A percentile compares a stretch with the other conserved stretches of the same genome.
Conservation (phyloP, 2,888 invertebrate genomes). For the Scaptomyza cyrtandrae region DNA sequence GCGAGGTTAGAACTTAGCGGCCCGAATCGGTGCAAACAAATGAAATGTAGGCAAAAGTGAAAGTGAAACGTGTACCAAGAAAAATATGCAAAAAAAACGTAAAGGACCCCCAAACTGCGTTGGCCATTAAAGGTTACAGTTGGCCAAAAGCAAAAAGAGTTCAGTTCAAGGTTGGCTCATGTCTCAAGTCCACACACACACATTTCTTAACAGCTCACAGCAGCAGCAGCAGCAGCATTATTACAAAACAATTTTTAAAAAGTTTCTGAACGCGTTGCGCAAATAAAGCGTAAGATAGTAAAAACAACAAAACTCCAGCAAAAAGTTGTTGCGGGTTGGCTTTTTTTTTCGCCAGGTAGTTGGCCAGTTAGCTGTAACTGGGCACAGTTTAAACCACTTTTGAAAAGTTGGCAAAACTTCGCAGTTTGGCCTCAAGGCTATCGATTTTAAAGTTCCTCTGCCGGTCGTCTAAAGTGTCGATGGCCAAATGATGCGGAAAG, state of each 20-base stretch:
- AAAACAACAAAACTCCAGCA: conserved; percentile 12
- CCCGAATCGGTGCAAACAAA: background rate
- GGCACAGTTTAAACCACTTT: conserved; percentile 21
- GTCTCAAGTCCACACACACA: background rate
- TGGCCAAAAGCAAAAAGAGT: conserved; percentile 4
- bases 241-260: conserved; percentile 48
- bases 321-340: too few species aligned
- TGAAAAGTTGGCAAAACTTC: conserved; percentile 26
- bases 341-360: background rate
- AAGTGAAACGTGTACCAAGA: conserved; percentile 33
- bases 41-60: conserved; percentile 3
- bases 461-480: background rate
- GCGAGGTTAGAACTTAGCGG: conserved; percentile 10
- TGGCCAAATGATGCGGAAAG: background rate
- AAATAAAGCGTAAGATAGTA: conserved; percentile 34
- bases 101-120: conserved; percentile 18
- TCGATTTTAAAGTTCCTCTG: conserved; percentile 5
- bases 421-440: background rate
- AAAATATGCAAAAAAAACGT: conserved; percentile 9
- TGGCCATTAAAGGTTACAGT: conserved; percentile 10
- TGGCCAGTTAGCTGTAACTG: conserved; percentile 13
- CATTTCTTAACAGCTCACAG: background rate
- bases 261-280: conserved; percentile 49
- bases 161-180: background rate
- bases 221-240: background rate